Conservation (phyloP, 2,797 vertebrate genomes). For the Etheostoma nigrum region DNA sequence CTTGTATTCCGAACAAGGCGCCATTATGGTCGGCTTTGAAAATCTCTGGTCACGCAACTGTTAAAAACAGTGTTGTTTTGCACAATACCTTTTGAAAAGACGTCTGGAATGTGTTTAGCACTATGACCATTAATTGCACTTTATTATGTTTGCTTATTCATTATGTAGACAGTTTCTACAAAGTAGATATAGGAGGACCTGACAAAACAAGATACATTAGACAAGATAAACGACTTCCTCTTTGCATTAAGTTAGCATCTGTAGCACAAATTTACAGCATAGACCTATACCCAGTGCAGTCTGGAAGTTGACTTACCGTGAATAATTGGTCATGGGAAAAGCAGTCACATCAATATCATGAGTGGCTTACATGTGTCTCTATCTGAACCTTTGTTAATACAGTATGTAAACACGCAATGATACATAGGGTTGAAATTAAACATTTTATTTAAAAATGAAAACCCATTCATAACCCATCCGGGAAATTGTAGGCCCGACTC, state of each 20-base stretch:
- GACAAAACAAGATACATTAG: not conserved
- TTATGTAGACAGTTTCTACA: not conserved
- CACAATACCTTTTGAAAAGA: too few relatives aligned
- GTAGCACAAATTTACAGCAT: not conserved
- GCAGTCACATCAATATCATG: constrained; percentile 51
- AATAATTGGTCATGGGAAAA: constrained; percentile 49
- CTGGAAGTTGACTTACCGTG: constrained; percentile 14
- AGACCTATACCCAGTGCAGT: constrained; percentile 5
- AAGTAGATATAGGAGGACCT: not conserved
- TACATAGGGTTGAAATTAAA: too few relatives aligned
- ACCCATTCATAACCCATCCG: too few relatives aligned
- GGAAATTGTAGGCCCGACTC: too few relatives aligned
- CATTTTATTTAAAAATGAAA: too few relatives aligned
- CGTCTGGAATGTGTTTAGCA: too few relatives aligned
- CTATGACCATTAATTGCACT: too few relatives aligned
- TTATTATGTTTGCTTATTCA: too few relatives aligned
- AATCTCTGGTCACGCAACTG: too few relatives aligned
- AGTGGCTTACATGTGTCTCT: constrained; percentile 38
- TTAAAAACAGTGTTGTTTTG: too few relatives aligned
- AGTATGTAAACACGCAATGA: not conserved
- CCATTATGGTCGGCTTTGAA: too few relatives aligned
- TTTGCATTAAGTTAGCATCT: not conserved
- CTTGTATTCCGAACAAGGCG: too few relatives aligned
- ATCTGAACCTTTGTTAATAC: constrained; percentile 42
- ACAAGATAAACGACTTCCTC: constrained; percentile 1